Conservation (phyloP, 1,140 invertebrate species). For the Chelonus insularis region DNA sequence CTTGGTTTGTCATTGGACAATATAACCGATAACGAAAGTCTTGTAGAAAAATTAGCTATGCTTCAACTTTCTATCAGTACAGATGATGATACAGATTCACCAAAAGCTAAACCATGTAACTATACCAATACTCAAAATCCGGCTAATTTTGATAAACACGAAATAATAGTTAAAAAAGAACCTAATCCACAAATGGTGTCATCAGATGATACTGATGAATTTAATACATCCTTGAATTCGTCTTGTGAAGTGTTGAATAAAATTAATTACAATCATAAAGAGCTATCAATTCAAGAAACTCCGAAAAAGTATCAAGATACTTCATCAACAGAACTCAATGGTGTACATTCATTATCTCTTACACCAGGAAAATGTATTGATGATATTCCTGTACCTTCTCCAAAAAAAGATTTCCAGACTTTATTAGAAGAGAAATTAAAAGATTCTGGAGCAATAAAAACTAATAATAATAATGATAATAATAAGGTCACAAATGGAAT, state of each 20-base stretch:
- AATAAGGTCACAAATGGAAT: constrained; percentile 3
- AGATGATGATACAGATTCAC: neutral
- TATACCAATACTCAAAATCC: no score
- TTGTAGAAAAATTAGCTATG: no score
- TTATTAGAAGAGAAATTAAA: constrained; percentile 53
- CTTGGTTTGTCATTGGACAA: constrained; percentile 40
- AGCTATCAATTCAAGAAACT: neutral
- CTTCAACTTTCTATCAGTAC: neutral
- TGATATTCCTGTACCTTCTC: constrained; percentile 54
- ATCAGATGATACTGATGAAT: no score
- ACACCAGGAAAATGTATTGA: constrained; percentile 40
- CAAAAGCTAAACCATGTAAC: no score
- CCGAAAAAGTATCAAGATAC: no score
- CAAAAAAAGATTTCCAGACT: constrained; percentile 52
- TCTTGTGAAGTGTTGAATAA: neutral
- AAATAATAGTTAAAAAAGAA: no score
- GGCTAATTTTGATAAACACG: no score
- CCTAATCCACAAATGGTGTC: no score
- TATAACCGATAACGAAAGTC: constrained; percentile 9
- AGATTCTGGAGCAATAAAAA: constrained; percentile 33
- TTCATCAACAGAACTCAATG: constrained; percentile 37
- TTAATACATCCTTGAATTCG: neutral
- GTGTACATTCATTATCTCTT: constrained; percentile 30
- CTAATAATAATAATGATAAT: neutral
- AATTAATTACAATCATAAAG: neutral